Percentiles rank a stretch among this genome's conserved stretches.
Conservation (phyloP, 1,140 invertebrate genomes). For the Drosophila gunungcola region DNA sequence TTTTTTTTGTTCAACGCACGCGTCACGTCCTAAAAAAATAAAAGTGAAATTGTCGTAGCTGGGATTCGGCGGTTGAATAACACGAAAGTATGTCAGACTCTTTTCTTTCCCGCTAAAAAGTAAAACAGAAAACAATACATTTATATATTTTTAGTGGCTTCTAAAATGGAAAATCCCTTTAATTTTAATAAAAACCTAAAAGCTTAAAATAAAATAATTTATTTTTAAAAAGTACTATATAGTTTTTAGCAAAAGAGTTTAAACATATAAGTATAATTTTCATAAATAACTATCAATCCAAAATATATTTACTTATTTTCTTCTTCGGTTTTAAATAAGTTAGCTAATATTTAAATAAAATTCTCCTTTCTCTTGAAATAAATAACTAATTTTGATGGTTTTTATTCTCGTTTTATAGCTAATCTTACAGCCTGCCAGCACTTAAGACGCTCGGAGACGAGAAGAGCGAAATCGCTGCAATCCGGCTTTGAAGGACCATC, state of each 20-base stretch:
- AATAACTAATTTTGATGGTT: not conserved
- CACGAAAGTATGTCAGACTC: constrained; percentile 66
- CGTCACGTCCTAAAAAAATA: constrained; percentile 62
- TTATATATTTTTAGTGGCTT: not conserved
- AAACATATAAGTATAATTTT: too few relatives aligned
- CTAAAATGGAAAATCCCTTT: too few relatives aligned
- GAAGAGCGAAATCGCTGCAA: constrained; percentile 87
- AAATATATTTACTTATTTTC: too few relatives aligned
- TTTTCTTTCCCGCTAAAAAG: constrained; percentile 7
- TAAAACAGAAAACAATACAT: not conserved
- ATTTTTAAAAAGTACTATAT: too few relatives aligned
- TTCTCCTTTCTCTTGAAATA: not conserved
- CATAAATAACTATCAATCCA: too few relatives aligned
- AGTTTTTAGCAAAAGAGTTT: too few relatives aligned
- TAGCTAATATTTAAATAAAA: not conserved
- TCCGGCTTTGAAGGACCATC: constrained; percentile 72
- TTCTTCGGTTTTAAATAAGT: too few relatives aligned
- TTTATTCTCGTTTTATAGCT: constrained; percentile 70
- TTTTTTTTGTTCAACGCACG: constrained; percentile 36
- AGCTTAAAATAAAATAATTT: too few relatives aligned
- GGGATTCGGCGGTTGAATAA: constrained; percentile 67
- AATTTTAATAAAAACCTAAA: too few relatives aligned
- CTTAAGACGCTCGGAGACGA: constrained; percentile 87
- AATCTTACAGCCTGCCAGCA: constrained; percentile 89
- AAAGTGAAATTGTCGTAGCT: constrained; percentile 74